Base-by-base conservation (phyloP, 2,888 invertebrate species). In the Dolichopus griseipennis region DNA sequence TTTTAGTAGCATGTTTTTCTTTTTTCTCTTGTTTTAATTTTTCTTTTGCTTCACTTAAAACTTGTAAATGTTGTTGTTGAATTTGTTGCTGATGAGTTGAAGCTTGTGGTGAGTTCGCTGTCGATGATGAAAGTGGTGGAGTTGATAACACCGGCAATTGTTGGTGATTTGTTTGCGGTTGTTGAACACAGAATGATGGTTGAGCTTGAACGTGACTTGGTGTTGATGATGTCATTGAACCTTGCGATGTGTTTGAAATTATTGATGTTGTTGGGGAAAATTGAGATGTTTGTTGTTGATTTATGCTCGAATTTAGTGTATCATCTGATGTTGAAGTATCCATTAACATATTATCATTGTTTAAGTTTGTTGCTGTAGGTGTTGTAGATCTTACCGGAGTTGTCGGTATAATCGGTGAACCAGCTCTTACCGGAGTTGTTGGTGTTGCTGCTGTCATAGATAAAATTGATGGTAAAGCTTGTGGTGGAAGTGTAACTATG, bases 1-100 rank as follows among this genome's bases (percentile, higher is more conserved):
- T 91, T 82, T 81, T 81, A 65, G 80, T 79, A 78, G 84, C 74
- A 80, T 85, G 76, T 78, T 84, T 72, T 77, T 84, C 72, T 70
- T 81, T 79, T 70, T 81, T 80, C 71, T 81, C 82, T 71, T 81
- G 80, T 71, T 81, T 81, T 43, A 80, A 73, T 72, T 81, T 82
- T 72, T 82, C 82, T 73, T 81, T 82, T 71, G 79, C 79, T 73
- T 81, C 82, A 70, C 78, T 80, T 66, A 78, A 75, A 70, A 79
- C 76, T 63, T 77, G 78, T 64, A 76, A 75, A 65, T 76, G 76
- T 15, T 78, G 73, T 9, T 76, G 77, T n/a, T 77, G 78, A 66
- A 78, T 77, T 63, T 77, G 77, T 65, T 71, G 72, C 52, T 71
- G 70, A 61, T 69, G 70, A 33, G 68, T 65, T 64, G 69, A n/a